Conservation (phyloP, 2,113 vertebrate species). For the Petromus typicus region DNA sequence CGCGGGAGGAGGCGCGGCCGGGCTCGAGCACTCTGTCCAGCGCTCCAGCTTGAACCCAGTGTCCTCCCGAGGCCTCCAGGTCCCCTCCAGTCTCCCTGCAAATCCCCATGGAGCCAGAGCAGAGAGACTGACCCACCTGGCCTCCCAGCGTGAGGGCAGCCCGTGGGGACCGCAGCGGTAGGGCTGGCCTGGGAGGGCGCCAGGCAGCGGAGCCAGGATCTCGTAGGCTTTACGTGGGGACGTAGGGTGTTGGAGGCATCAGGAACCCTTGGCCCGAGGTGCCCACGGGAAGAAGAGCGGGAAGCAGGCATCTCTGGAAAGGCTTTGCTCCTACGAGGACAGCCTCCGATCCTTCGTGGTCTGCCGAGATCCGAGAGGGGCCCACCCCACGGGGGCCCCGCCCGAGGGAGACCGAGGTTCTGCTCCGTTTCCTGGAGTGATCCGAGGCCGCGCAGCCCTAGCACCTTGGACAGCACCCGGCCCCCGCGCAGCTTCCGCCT, state of each 20-base stretch:
- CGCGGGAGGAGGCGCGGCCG: accelerated
- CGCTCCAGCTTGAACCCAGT: accelerated
- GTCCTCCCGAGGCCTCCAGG: neutral
- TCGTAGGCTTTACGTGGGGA: neutral
- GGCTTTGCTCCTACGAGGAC: neutral
- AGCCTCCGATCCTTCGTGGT: neutral
- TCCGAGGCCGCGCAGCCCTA: accelerated
- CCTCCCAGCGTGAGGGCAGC: neutral
- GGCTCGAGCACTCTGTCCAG: neutral
- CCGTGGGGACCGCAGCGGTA: neutral
- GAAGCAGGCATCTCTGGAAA: neutral
- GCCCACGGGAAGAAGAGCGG: neutral
- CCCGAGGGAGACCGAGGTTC: neutral
- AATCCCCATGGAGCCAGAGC: neutral
- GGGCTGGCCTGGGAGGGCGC: neutral
- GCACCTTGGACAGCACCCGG: constrained; percentile 63
- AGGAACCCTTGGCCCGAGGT: neutral
- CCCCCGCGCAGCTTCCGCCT: accelerated
- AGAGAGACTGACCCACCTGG: neutral
- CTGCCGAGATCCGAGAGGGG: neutral
- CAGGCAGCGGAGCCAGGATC: neutral
- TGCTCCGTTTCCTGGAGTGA: neutral
- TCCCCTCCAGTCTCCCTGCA: neutral
- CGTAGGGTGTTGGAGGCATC: too few species aligned
- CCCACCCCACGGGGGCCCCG: accelerated